These are phyloP conservation scores for Propithecus coquereli DNA, from an alignment of 2,113 vertebrate genomes.

Conservation along the genomic window DNA sequence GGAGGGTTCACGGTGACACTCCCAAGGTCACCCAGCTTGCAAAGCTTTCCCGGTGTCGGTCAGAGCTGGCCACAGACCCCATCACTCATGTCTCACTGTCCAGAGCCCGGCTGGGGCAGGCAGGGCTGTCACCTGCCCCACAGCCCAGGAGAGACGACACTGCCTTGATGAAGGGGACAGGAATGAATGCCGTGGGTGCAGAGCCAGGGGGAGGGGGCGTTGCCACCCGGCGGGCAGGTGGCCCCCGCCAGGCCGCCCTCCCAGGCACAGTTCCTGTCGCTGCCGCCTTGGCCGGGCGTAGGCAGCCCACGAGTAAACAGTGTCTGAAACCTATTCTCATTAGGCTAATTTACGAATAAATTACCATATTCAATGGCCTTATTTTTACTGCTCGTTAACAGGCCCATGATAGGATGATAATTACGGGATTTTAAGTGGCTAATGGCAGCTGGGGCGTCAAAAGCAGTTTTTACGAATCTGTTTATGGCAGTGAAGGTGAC, in stretches of 20 bases:
- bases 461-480: slow-evolving; percentile 89
- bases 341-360: slow-evolving; percentile 96
- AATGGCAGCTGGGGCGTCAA: slow-evolving; percentile 91
- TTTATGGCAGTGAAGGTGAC: slow-evolving; percentile 89
- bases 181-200: not conserved
- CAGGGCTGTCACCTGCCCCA: not conserved
- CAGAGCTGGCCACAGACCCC: not conserved
- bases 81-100: not conserved
- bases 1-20: rapidly evolving
- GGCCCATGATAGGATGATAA: slow-evolving; percentile 97
- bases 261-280: slow-evolving; percentile 64
- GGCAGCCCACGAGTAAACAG: slow-evolving; percentile 86
- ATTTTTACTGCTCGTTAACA: slow-evolving; percentile 97
- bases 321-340: slow-evolving; percentile 92
- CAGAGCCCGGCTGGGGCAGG: not conserved
- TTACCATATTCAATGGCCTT: slow-evolving; percentile 99
- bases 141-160: not conserved
- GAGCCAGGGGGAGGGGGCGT: not conserved
- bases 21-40: not conserved
- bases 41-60: rapidly evolving
- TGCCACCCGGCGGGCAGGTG: not conserved
- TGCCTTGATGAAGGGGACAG: not conserved
- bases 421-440: slow-evolving; percentile 95
- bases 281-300: slow-evolving; percentile 79
- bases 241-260: not conserved